These are phyloP conservation scores for Pelusios castaneus DNA, from an alignment of 2,113 vertebrate genomes.

Conservation along the genomic window DNA sequence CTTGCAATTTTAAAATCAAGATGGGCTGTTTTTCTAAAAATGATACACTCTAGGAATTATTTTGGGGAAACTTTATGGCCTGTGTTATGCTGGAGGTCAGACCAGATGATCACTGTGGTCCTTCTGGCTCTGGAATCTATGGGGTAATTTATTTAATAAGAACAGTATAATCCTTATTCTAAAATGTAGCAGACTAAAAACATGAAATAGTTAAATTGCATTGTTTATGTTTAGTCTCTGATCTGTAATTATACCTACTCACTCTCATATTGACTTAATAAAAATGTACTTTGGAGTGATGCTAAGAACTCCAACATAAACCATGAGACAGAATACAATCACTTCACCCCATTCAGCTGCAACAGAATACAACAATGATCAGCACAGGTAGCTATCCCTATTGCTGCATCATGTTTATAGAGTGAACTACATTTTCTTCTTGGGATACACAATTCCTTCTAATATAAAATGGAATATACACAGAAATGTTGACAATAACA, in stretches of 20 bases:
- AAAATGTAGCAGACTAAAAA: not conserved
- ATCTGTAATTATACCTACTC: accelerated
- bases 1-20: too few species aligned
- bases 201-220: not conserved
- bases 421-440: accelerated
- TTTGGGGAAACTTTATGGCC: too few species aligned
- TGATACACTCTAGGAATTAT: too few species aligned
- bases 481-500: not conserved
- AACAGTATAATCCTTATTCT: not conserved
- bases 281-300: not conserved
- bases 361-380: accelerated
- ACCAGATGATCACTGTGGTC: too few species aligned
- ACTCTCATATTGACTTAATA: not conserved
- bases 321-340: not conserved
- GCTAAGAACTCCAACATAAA: not conserved
- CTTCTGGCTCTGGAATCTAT: too few species aligned
- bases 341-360: not conserved
- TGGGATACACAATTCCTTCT: accelerated
- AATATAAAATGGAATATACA: not conserved
- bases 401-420: not conserved
- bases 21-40: too few species aligned
- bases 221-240: not conserved
- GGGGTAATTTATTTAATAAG: not conserved
- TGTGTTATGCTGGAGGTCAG: too few species aligned
- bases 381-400: not conserved